phyloP scores from a whole-genome alignment of 2,113 vertebrate genomes.

The Isurus oxyrinchus region DNA sequence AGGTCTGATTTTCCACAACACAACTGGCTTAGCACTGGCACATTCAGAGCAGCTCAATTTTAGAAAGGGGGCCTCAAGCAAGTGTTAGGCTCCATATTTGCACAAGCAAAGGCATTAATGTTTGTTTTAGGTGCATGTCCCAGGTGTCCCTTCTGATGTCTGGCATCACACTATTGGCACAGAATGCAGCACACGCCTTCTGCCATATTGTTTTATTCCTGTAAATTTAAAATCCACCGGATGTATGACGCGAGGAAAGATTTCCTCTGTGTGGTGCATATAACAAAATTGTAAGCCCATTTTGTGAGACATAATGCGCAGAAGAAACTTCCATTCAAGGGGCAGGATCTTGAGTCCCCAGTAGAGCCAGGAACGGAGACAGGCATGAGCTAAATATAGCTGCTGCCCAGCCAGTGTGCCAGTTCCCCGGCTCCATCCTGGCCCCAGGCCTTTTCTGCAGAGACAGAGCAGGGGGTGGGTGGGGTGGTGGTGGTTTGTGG shows the following conservation, averaged over 20 bases:
- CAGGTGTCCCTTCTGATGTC: not conserved
- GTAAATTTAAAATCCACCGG: not conserved
- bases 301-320: not conserved
- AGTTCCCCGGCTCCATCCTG: no score
- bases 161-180: not conserved
- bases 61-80: not conserved
- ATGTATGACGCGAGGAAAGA: not conserved
- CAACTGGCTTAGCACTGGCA: not conserved
- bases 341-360: no score
- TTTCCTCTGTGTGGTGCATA: not conserved
- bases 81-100: not conserved
- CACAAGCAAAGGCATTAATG: not conserved
- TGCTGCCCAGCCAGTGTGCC: no score
- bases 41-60: not conserved
- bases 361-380: no score
- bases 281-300: not conserved
- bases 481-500: no score
- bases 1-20: not conserved
- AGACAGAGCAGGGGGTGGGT: no score
- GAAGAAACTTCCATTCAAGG: not conserved
- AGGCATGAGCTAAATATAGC: no score
- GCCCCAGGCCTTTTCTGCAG: no score
- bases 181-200: not conserved
- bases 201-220: not conserved
- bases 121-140: not conserved